These are phyloP conservation scores for Psophia crepitans DNA, from an alignment of 2,113 vertebrate species.

Conservation along the genomic window DNA sequence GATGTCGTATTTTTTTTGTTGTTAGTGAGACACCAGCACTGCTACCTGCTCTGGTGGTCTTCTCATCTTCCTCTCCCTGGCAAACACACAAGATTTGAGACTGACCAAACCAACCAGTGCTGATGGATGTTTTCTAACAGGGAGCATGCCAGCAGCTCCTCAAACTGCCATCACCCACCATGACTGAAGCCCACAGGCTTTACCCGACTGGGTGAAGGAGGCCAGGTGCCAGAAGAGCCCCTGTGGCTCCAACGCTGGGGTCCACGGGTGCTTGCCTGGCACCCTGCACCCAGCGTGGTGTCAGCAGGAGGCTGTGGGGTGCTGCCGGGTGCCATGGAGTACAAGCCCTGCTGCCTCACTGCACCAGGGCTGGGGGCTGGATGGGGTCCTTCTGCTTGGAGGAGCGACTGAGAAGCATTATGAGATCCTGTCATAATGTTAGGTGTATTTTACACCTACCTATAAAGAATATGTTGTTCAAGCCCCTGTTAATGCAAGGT, in stretches of 20 bases:
- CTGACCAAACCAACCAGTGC: accelerated
- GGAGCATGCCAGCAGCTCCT: accelerated
- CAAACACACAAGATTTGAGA: neutral
- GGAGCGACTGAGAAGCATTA: accelerated
- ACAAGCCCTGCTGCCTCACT: neutral
- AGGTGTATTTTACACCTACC: neutral
- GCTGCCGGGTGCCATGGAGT: accelerated
- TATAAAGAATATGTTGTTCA: neutral
- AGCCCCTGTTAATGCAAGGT: neutral
- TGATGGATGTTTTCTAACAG: accelerated
- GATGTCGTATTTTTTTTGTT: neutral
- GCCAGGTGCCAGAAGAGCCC: neutral
- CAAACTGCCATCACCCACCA: neutral
- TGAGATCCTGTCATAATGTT: neutral
- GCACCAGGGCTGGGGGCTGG: neutral
- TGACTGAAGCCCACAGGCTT: neutral
- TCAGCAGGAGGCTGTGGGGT: neutral
- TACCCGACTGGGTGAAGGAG: neutral
- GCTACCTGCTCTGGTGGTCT: neutral
- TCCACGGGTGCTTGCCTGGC: neutral
- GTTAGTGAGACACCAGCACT: neutral
- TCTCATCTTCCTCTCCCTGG: neutral
- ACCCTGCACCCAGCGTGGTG: accelerated
- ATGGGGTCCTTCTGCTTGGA: neutral
- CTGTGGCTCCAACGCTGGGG: accelerated